Evolutionary conservation across 1,140 invertebrate genomes (phyloP).

Genomic region (Sminthurides bifidus): DNA sequence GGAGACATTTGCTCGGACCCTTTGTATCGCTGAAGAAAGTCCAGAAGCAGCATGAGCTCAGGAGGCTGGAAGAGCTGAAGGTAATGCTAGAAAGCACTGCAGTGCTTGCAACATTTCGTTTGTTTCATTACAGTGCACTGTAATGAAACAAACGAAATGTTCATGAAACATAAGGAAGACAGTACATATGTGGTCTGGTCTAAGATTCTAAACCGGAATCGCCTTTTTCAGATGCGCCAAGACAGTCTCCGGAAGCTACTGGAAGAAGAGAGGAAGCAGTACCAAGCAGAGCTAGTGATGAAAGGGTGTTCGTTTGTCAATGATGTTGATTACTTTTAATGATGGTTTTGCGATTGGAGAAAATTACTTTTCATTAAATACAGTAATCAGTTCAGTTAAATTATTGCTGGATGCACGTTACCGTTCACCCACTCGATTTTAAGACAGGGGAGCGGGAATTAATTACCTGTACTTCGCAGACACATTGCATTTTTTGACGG

Average conservation of each 20-base stretch:
- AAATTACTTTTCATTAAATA: too few species aligned
- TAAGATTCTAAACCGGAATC: background rate
- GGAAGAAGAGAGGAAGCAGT: slow-evolving; percentile 20
- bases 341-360: background rate
- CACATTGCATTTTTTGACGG: too few species aligned
- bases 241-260: slow-evolving; percentile 17
- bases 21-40: slow-evolving; percentile 26
- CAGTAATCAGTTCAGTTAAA: too few species aligned
- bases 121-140: too few species aligned
- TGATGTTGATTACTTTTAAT: slow-evolving; percentile 2
- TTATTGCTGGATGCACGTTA: too few species aligned
- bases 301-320: slow-evolving; percentile 23
- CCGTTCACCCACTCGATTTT: too few species aligned
- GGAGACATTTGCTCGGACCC: slow-evolving; percentile 25
- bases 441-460: too few species aligned
- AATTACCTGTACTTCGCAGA: too few species aligned
- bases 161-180: background rate
- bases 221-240: slow-evolving; percentile 11
- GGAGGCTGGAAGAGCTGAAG: slow-evolving; percentile 15
- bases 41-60: slow-evolving; percentile 25
- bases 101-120: too few species aligned
- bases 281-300: slow-evolving; percentile 16
- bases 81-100: slow-evolving; percentile 3
- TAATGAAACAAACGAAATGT: slow-evolving; percentile 1
- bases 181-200: background rate